Conservation (phyloP, 2,113 vertebrate species). For the Stomatorhinus ivindoensis region DNA sequence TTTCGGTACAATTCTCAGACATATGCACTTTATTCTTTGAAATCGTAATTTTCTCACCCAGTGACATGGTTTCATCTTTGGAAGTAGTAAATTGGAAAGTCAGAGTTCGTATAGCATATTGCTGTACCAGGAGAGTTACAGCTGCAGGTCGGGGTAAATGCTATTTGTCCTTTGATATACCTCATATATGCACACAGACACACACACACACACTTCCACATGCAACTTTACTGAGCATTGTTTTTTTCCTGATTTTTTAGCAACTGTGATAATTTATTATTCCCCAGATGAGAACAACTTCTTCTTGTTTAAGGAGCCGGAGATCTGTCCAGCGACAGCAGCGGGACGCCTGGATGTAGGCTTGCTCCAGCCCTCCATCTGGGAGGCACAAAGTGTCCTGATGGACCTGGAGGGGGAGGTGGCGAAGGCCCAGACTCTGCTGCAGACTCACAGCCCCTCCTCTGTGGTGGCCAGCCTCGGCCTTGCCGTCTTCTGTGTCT, state of each 20-base stretch:
- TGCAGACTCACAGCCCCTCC: conserved; percentile 79
- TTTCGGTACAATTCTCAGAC: neutral
- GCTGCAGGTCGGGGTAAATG: neutral
- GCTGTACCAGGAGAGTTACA: neutral
- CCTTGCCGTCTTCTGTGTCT: conserved; percentile 78
- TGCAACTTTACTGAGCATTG: neutral
- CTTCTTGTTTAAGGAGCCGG: neutral
- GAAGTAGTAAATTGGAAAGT: neutral
- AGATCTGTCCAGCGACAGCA: neutral
- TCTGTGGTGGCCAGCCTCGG: conserved; percentile 77
- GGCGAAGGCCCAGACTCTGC: conserved; percentile 78
- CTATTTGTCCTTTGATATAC: neutral
- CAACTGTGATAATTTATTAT: neutral
- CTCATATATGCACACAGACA: neutral
- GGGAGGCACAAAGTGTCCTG: conserved; percentile 7
- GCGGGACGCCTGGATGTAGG: neutral
- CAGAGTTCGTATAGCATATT: neutral
- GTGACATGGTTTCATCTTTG: neutral
- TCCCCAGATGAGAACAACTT: neutral
- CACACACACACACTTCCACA: neutral
- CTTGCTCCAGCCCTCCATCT: neutral
- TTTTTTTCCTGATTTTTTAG: neutral
- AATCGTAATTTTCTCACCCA: neutral
- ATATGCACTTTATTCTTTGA: neutral
- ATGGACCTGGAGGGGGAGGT: conserved; percentile 77